Conservation (phyloP, 2,888 invertebrate genomes). For the Ashinkailepas kermadecensis region DNA sequence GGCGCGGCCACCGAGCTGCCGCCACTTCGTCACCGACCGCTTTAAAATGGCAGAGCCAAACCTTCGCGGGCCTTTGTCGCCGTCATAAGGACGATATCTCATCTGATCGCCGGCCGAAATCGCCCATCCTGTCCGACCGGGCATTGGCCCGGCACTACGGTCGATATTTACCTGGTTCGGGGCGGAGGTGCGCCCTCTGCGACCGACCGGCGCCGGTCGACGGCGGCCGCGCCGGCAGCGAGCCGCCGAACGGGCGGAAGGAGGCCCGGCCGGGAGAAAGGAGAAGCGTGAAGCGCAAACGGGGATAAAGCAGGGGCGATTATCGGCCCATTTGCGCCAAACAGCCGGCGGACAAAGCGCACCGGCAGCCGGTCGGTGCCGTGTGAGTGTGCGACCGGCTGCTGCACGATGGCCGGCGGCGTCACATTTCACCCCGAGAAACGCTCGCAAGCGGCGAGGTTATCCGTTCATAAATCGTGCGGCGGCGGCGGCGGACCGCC, state of each 20-base stretch:
- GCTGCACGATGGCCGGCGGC: too few relatives aligned
- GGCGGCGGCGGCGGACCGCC: too few relatives aligned
- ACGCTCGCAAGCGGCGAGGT: too few relatives aligned
- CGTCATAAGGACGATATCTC: slow-evolving; percentile 20
- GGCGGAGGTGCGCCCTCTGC: background rate
- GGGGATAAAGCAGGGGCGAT: background rate
- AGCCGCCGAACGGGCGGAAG: background rate
- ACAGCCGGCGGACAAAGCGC: background rate
- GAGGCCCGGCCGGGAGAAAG: background rate
- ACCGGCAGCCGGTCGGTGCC: background rate
- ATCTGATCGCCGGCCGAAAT: background rate
- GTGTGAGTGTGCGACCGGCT: too few relatives aligned
- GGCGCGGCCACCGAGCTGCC: background rate
- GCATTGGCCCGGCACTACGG: background rate
- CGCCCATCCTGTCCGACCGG: background rate
- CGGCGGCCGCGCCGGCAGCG: background rate
- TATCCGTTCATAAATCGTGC: too few relatives aligned
- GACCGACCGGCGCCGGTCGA: background rate
- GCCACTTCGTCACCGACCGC: background rate
- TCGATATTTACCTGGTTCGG: background rate
- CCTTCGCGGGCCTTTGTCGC: background rate
- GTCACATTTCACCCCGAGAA: too few relatives aligned
- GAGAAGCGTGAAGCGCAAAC: background rate
- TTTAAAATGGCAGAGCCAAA: slow-evolving; percentile 21
- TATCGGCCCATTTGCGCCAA: slow-evolving; percentile 19